A percentile compares a stretch with the other conserved stretches of the same genome.
Evolutionary conservation across 2,797 vertebrate species (phyloP).

Genomic region (Enteromius trimaculatus): DNA sequence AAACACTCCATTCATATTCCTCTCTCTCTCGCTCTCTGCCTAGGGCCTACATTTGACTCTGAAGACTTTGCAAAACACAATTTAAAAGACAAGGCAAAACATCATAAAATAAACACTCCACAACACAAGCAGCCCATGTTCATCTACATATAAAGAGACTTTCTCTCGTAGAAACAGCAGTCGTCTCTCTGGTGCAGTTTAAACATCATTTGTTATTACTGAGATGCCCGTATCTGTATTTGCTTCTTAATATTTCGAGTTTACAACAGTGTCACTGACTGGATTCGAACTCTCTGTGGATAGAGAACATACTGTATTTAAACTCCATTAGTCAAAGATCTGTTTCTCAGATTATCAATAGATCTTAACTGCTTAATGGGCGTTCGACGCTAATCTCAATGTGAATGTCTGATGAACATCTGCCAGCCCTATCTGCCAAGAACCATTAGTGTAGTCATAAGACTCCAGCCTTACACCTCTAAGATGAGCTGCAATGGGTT

Average conservation of each 20-base stretch:
- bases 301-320: constrained; percentile 25
- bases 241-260: constrained; percentile 11
- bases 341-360: constrained; percentile 35
- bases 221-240: background rate
- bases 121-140: constrained; percentile 14
- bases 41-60: constrained; percentile 39
- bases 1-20: constrained; percentile 55
- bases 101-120: constrained; percentile 41
- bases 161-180: background rate
- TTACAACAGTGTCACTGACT: constrained; percentile 14
- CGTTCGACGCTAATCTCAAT: constrained; percentile 9
- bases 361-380: constrained; percentile 22
- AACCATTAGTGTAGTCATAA: constrained; percentile 30
- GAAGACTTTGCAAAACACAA: constrained; percentile 41
- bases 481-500: background rate
- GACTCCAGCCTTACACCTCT: background rate
- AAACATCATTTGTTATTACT: constrained; percentile 16
- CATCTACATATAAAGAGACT: constrained; percentile 34
- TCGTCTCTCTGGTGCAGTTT: constrained; percentile 1
- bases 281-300: background rate
- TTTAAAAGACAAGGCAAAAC: constrained; percentile 43
- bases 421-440: constrained; percentile 24
- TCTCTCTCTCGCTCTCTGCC: constrained; percentile 40
- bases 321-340: constrained; percentile 34
- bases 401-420: constrained; percentile 33